Evolutionary conservation across 2,888 invertebrate species (phyloP), one percentile per base, ranked within the genome.

Genomic region (Apomyelois bistriatella): DNA sequence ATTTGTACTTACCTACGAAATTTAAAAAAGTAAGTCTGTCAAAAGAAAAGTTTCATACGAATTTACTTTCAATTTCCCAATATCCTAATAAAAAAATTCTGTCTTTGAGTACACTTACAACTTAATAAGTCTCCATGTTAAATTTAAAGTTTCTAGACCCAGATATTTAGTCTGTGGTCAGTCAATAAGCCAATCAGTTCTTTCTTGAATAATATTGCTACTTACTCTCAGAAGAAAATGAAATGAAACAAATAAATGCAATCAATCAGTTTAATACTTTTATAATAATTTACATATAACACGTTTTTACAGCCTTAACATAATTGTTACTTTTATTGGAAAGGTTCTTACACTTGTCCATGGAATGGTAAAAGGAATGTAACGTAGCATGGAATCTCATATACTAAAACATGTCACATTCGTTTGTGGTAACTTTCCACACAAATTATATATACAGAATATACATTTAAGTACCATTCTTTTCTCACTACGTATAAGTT

Each of bases 271-370:
- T 79, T 79, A 81, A 77, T 85, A 79, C 77, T 85, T 69, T 79
- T 72, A 79, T 85, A 85, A 85, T 86, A 84, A 85, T 83, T 86
- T 85, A 85, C 79, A 80, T 76, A 65, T 77, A 79, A 83, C 77
- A 80, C 75, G 64, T 83, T 81, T 81, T 77, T 80, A 81, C 81
- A 83, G 70, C 70, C 65, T 72, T 65, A 66, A 32, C 10, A 22
- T 58, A 59, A 50, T 53, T 16, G 50, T 47, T 48, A 48, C 55
- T 50, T 42, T 10, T 55, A 50, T 32, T 55, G 52, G 46, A 56
- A 47, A 30, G 47, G 46, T 9, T 28, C 37, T 47, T 53, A 53
- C 52, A 52, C 13, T 53, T 52, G 53, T 43, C 48, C 53, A 52
- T 57, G 57, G 56, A 62, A 64, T 60, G 48, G 48, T 46, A 43